These are phyloP conservation scores for Drosophila merina DNA, from an alignment of 2,888 invertebrate species.

Conservation along the genomic window DNA sequence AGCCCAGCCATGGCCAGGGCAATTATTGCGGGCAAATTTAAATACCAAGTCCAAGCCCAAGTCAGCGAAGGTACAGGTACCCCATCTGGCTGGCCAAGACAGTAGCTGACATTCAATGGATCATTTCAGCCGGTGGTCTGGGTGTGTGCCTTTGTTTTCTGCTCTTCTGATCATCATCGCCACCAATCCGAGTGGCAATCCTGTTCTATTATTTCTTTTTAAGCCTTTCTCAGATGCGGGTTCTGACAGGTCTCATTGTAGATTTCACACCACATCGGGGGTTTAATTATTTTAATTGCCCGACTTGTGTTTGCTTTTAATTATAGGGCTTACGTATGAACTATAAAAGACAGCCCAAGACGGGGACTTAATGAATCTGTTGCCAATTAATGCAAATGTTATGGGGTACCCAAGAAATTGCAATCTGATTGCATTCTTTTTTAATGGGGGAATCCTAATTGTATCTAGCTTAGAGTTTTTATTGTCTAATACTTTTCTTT, in stretches of 20 bases:
- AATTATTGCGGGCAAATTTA: conserved; percentile 80
- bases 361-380: conserved; percentile 36
- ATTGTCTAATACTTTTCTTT: not conserved
- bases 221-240: conserved; percentile 27
- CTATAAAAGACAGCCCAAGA: conserved; percentile 31
- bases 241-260: conserved; percentile 72
- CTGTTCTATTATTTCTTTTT: conserved; percentile 13
- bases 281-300: conserved; percentile 73
- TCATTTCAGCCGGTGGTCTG: conserved; percentile 76
- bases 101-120: conserved; percentile 74
- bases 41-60: conserved; percentile 63
- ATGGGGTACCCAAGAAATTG: conserved; percentile 21
- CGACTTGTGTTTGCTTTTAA: conserved; percentile 55
- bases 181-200: conserved; percentile 27
- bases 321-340: conserved; percentile 43
- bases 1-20: conserved; percentile 61
- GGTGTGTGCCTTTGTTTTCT: conserved; percentile 27
- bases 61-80: conserved; percentile 43
- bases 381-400: conserved; percentile 40
- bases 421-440: conserved; percentile 13
- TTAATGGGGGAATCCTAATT: not conserved
- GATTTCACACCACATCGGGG: conserved; percentile 70
- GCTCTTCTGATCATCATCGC: conserved; percentile 39
- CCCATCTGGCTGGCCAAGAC: conserved; percentile 42
- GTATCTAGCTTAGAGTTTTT: not conserved